Evolutionary conservation across 1,140 invertebrate species (phyloP).

Genomic region (Camponotus floridanus): DNA sequence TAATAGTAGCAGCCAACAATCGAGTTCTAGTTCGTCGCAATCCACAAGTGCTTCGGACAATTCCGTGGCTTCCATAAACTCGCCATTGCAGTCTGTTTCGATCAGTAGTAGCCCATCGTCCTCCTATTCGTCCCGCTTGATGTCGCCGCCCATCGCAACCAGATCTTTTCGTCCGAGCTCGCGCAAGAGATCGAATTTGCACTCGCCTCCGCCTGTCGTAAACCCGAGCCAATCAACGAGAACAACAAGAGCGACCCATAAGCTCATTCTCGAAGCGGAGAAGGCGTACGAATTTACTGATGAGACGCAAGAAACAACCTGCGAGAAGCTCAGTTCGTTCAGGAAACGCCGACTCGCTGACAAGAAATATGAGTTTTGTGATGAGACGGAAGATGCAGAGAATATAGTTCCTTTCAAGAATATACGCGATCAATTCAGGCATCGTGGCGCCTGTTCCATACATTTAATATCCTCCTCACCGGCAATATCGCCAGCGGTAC

Average conservation of each 20-base stretch:
- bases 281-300: conserved; percentile 95
- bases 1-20: conserved; percentile 56
- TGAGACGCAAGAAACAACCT: conserved; percentile 90
- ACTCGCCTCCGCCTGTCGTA: conserved; percentile 79
- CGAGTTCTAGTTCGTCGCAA: conserved; percentile 79
- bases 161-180: conserved; percentile 81
- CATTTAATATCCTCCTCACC: conserved; percentile 80
- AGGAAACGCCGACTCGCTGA: conserved; percentile 93
- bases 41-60: conserved; percentile 79
- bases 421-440: conserved; percentile 83
- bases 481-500: conserved; percentile 79
- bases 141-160: conserved; percentile 81
- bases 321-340: conserved; percentile 93
- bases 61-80: conserved; percentile 79
- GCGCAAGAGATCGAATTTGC: conserved; percentile 79
- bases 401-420: conserved; percentile 93
- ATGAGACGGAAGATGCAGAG: conserved; percentile 91
- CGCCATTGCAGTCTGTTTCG: conserved; percentile 81
- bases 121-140: conserved; percentile 81
- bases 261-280: conserved; percentile 87
- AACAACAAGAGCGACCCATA: conserved; percentile 81
- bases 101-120: conserved; percentile 78
- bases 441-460: conserved; percentile 78
- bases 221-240: conserved; percentile 75
- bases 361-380: conserved; percentile 96